Evolutionary conservation across 1,140 invertebrate genomes (phyloP), one percentile per base, ranked within the genome.

Genomic region (Macrocentrus cingulum): DNA sequence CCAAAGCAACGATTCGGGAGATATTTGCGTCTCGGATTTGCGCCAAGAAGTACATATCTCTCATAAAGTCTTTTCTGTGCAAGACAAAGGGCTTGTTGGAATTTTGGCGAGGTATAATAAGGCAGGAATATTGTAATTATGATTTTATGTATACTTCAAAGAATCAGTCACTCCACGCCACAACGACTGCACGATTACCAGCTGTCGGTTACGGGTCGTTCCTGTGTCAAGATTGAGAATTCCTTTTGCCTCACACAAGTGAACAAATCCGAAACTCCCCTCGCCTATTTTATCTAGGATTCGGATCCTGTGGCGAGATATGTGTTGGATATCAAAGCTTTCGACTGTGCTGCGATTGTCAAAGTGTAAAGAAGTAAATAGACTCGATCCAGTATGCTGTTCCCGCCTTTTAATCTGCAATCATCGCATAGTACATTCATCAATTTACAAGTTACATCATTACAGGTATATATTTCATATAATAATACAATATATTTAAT

Each of bases 201-300:
- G 76, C 66, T 87, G 83, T 59, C 85, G 84, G 59, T 84, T 84
- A 59, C 85, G 83, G 50, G 83, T 84, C 5, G 84, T 84, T 29
- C 71, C 76, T 64, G 85, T 82, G 52, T 89, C 88, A 1, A 83
- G 83, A 66, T 66, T 72, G 49, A 69, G 66, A 19, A 88, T 83
- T 23, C 85, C 85, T 66, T 89, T 86, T 13, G 88, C 87, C 71
- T 90, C 88, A 70, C 88, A 90, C 1, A 91, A 68, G 69, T 90
- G 87, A 77, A 94, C 91, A 84, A 90, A 89, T 70, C 92, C 92
- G 73, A 94, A 93, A 62, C 88, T 87, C 57, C 92, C 91, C 78
- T 94, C 91, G 50, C 92, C 92, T 39, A 95, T 84, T 71, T 92
- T 92, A 75, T 93, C 89, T 49, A 94, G 75, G 62, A 92, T 88